Conservation (phyloP, 2,888 invertebrate genomes). For the Eudasyphora cyanicolor region DNA sequence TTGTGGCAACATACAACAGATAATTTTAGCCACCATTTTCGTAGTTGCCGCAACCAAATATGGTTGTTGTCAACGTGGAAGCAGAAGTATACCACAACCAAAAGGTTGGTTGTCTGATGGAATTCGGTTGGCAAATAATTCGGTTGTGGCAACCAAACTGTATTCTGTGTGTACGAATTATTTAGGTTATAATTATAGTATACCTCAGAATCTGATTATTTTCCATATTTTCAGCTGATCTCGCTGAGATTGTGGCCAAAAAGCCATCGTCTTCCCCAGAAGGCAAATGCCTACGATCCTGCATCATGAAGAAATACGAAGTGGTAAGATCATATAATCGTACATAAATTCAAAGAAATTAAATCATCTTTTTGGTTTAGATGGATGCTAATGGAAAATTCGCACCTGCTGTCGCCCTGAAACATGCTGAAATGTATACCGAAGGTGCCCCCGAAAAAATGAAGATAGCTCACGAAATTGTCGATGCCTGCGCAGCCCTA, state of each 20-base stretch:
- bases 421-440: conserved; percentile 68
- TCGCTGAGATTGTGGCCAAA: conserved; percentile 67
- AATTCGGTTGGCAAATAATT: no score
- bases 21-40: no score
- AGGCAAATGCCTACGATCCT: conserved; percentile 73
- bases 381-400: conserved; percentile 72
- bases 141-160: no score
- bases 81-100: no score
- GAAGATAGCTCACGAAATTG: conserved; percentile 68
- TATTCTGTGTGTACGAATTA: no score
- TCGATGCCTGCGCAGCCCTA: conserved; percentile 67
- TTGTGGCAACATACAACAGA: no score
- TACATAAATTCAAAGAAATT: not conserved
- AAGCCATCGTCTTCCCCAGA: conserved; percentile 66
- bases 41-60: no score
- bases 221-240: conserved; percentile 66
- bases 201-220: no score
- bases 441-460: conserved; percentile 69
- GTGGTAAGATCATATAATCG: conserved; percentile 52
- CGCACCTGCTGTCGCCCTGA: conserved; percentile 61
- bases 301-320: conserved; percentile 70
- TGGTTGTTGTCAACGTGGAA: no score
- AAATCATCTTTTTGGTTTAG: conserved; percentile 37
- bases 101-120: no score
- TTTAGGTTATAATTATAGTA: no score